Evolutionary conservation across 2,113 vertebrate genomes (phyloP).

Genomic region (Anolis sagrei): DNA sequence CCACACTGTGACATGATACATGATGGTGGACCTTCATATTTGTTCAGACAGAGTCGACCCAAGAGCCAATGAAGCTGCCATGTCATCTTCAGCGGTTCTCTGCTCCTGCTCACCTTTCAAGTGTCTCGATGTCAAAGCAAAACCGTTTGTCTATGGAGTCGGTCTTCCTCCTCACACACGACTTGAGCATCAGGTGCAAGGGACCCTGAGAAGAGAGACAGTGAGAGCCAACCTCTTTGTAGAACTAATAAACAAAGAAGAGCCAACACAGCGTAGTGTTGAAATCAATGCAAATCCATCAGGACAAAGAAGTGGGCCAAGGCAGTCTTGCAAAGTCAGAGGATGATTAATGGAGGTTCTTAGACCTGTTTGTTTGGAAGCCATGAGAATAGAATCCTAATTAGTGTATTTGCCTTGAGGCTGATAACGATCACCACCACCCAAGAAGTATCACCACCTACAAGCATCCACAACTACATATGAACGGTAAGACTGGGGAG

Average conservation of each 20-base stretch:
- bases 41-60: no score
- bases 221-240: neutral
- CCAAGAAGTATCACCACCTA: neutral
- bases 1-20: no score
- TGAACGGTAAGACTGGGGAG: no score
- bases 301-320: rapidly evolving
- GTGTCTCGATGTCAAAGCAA: constrained; percentile 95
- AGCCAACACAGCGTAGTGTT: neutral
- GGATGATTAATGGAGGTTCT: neutral
- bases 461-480: no score
- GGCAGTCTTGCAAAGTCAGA: neutral
- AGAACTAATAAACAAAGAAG: no score
- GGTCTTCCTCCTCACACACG: constrained; percentile 91
- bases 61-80: neutral
- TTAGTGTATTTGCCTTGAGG: no score
- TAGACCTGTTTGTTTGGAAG: neutral
- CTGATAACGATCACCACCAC: neutral
- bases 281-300: neutral
- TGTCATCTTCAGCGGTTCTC: no score
- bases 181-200: constrained; percentile 87
- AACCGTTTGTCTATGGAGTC: constrained; percentile 98
- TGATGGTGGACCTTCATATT: no score
- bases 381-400: neutral
- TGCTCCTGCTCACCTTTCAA: constrained; percentile 85
- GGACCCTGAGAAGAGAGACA: constrained; percentile 76